Percentiles rank a stretch among this genome's conserved stretches.
Conservation (phyloP, 2,888 invertebrate genomes). For the Lumbricus terrestris region DNA sequence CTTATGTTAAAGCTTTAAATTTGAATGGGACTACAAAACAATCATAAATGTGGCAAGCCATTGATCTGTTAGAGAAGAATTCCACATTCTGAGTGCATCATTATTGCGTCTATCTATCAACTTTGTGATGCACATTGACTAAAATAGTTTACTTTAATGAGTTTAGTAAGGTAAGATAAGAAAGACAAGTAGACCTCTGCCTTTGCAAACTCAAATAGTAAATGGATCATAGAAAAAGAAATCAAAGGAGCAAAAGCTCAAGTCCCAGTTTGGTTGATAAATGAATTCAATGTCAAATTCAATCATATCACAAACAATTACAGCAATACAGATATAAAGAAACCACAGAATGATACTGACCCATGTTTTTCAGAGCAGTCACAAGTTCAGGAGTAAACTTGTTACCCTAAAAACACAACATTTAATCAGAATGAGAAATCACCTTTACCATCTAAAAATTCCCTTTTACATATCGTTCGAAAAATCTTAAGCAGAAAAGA, state of each 20-base stretch:
- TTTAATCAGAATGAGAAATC: not conserved
- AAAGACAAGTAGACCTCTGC: not conserved
- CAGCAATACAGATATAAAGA: not conserved
- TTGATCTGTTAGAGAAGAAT: not conserved
- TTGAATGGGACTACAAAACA: not conserved
- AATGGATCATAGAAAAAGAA: not conserved
- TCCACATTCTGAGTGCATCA: not conserved
- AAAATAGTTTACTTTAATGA: not conserved
- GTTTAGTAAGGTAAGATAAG: not conserved
- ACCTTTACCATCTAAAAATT: not conserved
- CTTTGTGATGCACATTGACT: too few relatives aligned
- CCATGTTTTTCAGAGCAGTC: slow-evolving; percentile 53
- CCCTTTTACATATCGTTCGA: not conserved
- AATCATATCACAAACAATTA: slow-evolving; percentile 4
- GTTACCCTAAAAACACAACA: slow-evolving; percentile 46
- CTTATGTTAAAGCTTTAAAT: not conserved
- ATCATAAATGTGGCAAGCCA: not conserved
- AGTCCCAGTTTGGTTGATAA: not conserved
- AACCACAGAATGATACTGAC: slow-evolving; percentile 42
- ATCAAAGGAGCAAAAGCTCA: not conserved
- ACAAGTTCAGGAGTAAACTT: slow-evolving; percentile 71
- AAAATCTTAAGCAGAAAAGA: not conserved
- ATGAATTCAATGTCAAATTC: not conserved
- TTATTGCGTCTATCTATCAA: not conserved
- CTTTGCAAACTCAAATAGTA: not conserved